Evolutionary conservation across 2,113 vertebrate species (phyloP).

Genomic region (Eubucco bourcierii): DNA sequence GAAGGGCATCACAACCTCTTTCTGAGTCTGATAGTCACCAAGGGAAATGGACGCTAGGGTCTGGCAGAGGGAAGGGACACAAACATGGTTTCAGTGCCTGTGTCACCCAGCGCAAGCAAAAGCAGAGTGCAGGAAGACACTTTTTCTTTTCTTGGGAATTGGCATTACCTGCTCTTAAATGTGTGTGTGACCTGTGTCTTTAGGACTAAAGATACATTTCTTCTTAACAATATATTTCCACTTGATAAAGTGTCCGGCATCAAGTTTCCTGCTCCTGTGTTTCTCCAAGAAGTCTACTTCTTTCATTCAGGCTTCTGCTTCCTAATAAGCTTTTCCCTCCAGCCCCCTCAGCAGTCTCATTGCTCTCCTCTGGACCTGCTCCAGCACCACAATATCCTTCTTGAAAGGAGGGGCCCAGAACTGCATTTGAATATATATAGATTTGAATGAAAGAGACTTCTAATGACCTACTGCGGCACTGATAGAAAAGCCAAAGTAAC

Average conservation of each 20-base stretch:
- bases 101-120: neutral
- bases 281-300: no score
- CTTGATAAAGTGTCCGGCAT: no score
- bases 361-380: no score
- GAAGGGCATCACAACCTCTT: neutral
- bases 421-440: neutral
- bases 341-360: no score
- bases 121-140: neutral
- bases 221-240: no score
- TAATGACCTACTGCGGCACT: neutral
- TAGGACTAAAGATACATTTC: no score
- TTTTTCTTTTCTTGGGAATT: neutral
- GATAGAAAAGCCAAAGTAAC: neutral
- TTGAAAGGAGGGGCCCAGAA: no score
- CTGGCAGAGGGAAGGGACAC: neutral
- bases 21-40: neutral
- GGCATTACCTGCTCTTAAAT: neutral
- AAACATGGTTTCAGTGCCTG: neutral
- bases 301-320: no score
- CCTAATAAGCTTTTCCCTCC: no score
- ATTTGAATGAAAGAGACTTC: neutral
- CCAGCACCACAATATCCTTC: no score
- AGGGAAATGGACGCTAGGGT: neutral
- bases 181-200: no score
- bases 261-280: no score